These are phyloP conservation scores for Trinorchestia longiramus DNA, from an alignment of 1,140 invertebrate species.

Conservation along the genomic window DNA sequence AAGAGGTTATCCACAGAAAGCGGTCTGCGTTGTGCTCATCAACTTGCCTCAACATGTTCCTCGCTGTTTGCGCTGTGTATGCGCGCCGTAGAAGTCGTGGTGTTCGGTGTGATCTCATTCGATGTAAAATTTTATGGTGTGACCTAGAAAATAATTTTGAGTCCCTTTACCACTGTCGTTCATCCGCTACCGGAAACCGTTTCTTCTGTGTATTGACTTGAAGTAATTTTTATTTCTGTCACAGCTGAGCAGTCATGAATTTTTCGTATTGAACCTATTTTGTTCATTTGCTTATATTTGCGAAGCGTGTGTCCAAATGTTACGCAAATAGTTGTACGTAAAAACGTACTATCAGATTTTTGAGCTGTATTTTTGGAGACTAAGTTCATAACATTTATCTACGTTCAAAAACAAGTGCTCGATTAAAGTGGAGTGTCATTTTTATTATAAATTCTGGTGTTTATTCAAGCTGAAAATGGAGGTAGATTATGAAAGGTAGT, in stretches of 20 bases:
- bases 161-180: neutral
- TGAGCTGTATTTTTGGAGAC: neutral
- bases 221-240: neutral
- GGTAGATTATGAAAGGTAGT: neutral
- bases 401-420: neutral
- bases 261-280: neutral
- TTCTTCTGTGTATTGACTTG: neutral
- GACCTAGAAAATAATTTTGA: neutral
- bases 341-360: neutral
- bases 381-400: neutral
- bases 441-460: neutral
- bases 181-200: neutral
- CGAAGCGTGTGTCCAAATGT: neutral
- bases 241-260: neutral
- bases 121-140: neutral
- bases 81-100: neutral
- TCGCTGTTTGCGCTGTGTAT: neutral
- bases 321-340: neutral
- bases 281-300: neutral
- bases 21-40: neutral
- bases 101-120: neutral
- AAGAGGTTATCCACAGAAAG: neutral
- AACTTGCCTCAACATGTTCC: neutral
- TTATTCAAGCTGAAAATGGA: neutral
- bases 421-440: neutral